Evolutionary conservation across 2,113 vertebrate genomes (phyloP), one percentile per base, ranked within the genome.

Genomic region (Perca schrenkii): DNA sequence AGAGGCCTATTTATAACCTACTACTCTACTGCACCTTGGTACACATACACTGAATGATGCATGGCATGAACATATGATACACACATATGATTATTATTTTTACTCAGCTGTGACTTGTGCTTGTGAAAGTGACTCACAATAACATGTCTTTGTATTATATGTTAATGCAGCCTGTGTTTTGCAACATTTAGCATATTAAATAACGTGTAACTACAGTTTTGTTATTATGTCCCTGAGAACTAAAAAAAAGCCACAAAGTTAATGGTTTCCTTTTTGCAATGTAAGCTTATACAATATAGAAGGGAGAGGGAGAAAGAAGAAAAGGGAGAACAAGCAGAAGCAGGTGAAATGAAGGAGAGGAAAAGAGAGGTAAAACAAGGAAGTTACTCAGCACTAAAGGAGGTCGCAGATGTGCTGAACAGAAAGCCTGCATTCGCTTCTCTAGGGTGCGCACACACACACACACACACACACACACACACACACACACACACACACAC

Each of bases 361-460:
- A 47, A 66, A 66, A 52, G 46, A 66, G 36, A 60, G 53, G 61
- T 12, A 50, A 70, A 80, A 70, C 31, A 77, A 83, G 63, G 72
- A 86, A 89, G 80, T 69, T 80, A 62, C 79, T 85, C 68, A 71
- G 77, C 79, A 83, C 54, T 68, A 91, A 92, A 93, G 61, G 86
- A 91, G 93, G 93, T 89, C 92, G 89, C 92, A 92, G 82, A 90
- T 91, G 90, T 84, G 80, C 88, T 86, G 86, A 91, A 91, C 68
- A 90, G 85, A 88, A 83, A 89, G 76, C 73, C 76, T 67, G 86
- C 74, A 78, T 60, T 43, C 22, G 74, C 77, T 86, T 83, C 84
- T 88, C 84, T 40, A n/a, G 73, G 78, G 83, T 69, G 12, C 34
- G 6, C 34, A 34, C 34, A 34, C 34, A 68, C 56, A 69, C 34